Conservation (phyloP, 2,888 invertebrate species). For the Scaptomyza cyrtandrae region DNA sequence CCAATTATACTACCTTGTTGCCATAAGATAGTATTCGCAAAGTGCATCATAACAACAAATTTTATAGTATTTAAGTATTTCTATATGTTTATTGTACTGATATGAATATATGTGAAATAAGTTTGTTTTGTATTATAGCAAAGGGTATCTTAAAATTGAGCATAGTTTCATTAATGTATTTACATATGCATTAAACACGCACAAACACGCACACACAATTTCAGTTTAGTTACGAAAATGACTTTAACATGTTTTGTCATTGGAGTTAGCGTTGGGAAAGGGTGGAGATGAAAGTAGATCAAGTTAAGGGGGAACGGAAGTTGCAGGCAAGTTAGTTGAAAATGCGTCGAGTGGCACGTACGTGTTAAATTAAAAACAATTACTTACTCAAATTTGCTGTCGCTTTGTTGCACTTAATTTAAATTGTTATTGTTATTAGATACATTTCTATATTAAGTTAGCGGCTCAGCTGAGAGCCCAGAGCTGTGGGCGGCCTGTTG, state of each 20-base stretch:
- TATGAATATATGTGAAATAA: too few relatives aligned
- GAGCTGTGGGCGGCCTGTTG: background rate
- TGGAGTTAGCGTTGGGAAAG: background rate
- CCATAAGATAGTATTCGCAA: too few relatives aligned
- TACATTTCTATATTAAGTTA: conserved; percentile 71
- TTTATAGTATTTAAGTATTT: background rate
- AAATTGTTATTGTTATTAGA: conserved; percentile 75
- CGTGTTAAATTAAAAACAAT: conserved; percentile 77
- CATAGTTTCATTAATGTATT: too few relatives aligned
- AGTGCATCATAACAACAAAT: background rate
- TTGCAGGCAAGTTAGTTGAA: conserved; percentile 6
- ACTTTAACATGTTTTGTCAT: conserved; percentile 29
- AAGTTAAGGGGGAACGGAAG: background rate
- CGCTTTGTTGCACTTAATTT: conserved; percentile 71
- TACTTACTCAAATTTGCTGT: conserved; percentile 71
- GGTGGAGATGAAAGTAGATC: background rate
- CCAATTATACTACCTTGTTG: background rate
- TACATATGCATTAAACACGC: too few relatives aligned
- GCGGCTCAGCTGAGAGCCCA: conserved; percentile 19
- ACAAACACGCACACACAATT: background rate
- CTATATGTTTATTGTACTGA: background rate
- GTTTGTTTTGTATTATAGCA: too few relatives aligned
- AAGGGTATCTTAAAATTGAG: too few relatives aligned
- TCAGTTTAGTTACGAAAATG: conserved; percentile 36
- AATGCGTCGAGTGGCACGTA: conserved; percentile 69